Evolutionary conservation across 2,797 vertebrate species (phyloP).

Genomic region (Falco columbarius): DNA sequence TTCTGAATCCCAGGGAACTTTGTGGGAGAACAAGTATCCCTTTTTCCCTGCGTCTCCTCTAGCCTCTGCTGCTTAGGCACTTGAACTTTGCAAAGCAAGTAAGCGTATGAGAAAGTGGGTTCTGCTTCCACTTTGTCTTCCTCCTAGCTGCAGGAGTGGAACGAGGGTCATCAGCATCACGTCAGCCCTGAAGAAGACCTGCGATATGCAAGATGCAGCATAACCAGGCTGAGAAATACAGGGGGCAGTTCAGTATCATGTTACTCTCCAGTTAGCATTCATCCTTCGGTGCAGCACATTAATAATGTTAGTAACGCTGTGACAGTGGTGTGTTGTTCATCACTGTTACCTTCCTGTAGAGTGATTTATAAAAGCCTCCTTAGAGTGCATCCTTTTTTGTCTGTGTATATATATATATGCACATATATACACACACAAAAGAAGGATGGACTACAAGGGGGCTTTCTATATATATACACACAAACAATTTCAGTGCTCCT

Average conservation of each 20-base stretch:
- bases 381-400: not conserved
- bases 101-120: not conserved
- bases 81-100: not conserved
- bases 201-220: not conserved
- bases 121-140: not conserved
- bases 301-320: not conserved
- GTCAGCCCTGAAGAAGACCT: not conserved
- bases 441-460: not conserved
- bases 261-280: not conserved
- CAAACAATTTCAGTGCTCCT: not conserved
- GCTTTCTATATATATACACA: not conserved
- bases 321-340: not conserved
- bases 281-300: not conserved
- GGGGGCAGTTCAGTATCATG: accelerated
- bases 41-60: not conserved
- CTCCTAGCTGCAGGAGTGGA: not conserved
- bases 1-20: not conserved
- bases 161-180: not conserved
- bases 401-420: not conserved
- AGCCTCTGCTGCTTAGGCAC: not conserved
- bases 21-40: not conserved
- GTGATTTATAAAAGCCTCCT: not conserved
- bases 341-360: not conserved
- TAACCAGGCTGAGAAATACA: not conserved
- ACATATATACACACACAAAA: not conserved